A percentile compares a stretch with the other conserved stretches of the same genome.
Evolutionary conservation across 2,113 vertebrate genomes (phyloP).

Genomic region (Ornithorhynchus anatinus): DNA sequence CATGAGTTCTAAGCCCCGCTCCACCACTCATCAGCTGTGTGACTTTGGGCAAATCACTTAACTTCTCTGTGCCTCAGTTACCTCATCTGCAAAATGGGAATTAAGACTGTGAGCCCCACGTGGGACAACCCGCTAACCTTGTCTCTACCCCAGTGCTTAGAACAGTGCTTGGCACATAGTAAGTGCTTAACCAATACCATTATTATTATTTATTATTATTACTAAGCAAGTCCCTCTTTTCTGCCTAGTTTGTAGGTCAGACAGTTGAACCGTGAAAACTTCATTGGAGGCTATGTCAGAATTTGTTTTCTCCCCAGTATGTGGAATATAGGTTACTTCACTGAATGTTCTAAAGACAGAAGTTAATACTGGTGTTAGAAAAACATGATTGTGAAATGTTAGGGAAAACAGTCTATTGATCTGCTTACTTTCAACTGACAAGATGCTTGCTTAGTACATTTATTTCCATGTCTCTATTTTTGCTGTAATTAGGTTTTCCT

Average conservation of each 20-base stretch:
- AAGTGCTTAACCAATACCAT: too few relatives aligned
- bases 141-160: too few relatives aligned
- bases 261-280: background rate
- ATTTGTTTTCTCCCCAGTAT: constrained; percentile 16
- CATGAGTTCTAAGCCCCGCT: too few relatives aligned
- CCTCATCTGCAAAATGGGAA: too few relatives aligned
- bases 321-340: constrained; percentile 18
- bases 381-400: constrained; percentile 42
- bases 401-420: constrained; percentile 62
- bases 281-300: constrained; percentile 13
- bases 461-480: constrained; percentile 52
- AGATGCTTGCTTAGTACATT: constrained; percentile 51
- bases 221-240: too few relatives aligned
- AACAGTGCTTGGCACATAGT: too few relatives aligned
- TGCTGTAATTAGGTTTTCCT: constrained; percentile 64
- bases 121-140: too few relatives aligned
- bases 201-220: too few relatives aligned
- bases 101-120: too few relatives aligned
- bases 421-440: constrained; percentile 61
- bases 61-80: too few relatives aligned
- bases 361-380: constrained; percentile 34
- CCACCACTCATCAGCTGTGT: too few relatives aligned
- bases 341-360: constrained; percentile 39
- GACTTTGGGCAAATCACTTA: too few relatives aligned
- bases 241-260: background rate